These are phyloP conservation scores for Ptychobarbus kaznakovi DNA, from an alignment of 2,797 vertebrate species.

Conservation along the genomic window DNA sequence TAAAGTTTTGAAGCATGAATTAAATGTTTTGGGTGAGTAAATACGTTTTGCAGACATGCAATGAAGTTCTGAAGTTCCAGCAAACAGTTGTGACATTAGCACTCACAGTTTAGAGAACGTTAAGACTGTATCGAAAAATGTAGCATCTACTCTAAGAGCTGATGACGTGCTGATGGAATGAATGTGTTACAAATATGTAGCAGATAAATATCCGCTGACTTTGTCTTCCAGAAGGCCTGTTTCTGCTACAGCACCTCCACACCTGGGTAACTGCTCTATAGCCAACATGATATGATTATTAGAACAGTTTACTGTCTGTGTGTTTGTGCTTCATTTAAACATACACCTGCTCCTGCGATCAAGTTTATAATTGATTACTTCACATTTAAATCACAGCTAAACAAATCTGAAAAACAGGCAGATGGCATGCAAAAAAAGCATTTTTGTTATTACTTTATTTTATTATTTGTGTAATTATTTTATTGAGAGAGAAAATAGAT, in stretches of 20 bases:
- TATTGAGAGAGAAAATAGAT: not conserved
- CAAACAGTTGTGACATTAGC: no score
- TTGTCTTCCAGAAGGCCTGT: conserved; percentile 30
- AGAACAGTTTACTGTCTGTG: conserved; percentile 1
- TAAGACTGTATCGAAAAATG: no score
- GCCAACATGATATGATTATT: conserved; percentile 22
- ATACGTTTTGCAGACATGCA: no score
- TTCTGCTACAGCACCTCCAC: conserved; percentile 19
- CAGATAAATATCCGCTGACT: conserved; percentile 15
- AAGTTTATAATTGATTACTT: conserved; percentile 5
- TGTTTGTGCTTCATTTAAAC: not conserved
- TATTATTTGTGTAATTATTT: not conserved
- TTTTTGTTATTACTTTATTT: not conserved
- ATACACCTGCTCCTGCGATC: conserved; percentile 8
- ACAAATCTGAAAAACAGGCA: not conserved
- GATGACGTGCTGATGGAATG: not conserved
- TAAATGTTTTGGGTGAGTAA: no score
- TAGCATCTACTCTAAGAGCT: not conserved
- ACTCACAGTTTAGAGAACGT: no score
- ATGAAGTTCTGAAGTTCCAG: no score
- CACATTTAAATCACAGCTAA: not conserved
- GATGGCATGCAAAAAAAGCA: not conserved
- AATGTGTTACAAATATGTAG: conserved; percentile 2
- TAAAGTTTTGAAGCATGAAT: no score
- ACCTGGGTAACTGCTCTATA: conserved; percentile 31